Evolutionary conservation across 2,113 vertebrate genomes (phyloP).

Genomic region (Limnothrissa miodon): DNA sequence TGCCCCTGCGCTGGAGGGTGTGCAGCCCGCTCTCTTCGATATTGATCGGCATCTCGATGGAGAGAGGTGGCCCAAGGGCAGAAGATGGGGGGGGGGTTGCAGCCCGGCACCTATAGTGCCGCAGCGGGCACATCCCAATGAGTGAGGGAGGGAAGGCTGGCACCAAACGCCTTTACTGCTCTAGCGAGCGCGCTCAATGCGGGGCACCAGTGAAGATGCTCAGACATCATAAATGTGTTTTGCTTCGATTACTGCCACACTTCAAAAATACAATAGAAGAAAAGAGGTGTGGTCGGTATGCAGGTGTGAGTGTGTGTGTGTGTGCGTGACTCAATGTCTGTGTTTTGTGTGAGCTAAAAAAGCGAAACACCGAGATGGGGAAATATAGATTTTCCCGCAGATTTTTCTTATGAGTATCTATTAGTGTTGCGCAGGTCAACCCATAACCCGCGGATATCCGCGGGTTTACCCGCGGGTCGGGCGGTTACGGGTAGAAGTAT

Average conservation of each 20-base stretch:
- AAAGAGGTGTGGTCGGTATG: neutral
- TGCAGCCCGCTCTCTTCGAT: constrained; percentile 12
- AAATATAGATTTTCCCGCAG: constrained; percentile 23
- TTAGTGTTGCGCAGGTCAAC: too few species aligned
- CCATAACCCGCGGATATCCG: too few species aligned
- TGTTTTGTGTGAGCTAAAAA: neutral
- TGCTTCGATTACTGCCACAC: constrained; percentile 32
- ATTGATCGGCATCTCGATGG: constrained; percentile 40
- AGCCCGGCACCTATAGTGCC: too few species aligned
- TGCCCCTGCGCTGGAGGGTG: constrained; percentile 18
- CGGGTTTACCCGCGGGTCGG: too few species aligned
- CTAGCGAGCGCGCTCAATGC: too few species aligned
- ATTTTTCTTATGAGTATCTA: constrained; percentile 20
- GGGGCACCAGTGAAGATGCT: too few species aligned
- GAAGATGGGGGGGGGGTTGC: too few species aligned
- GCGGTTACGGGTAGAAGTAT: too few species aligned
- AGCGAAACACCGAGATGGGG: neutral
- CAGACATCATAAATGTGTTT: constrained; percentile 22
- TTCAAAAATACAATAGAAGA: constrained; percentile 25
- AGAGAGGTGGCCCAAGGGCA: constrained; percentile 29
- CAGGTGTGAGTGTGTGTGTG: neutral
- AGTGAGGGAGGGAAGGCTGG: too few species aligned
- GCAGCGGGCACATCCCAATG: too few species aligned
- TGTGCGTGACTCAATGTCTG: neutral
- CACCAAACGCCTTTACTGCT: too few species aligned